Evolutionary conservation across 2,113 vertebrate genomes (phyloP), one percentile per base, ranked within the genome.

Genomic region (Natator depressus): DNA sequence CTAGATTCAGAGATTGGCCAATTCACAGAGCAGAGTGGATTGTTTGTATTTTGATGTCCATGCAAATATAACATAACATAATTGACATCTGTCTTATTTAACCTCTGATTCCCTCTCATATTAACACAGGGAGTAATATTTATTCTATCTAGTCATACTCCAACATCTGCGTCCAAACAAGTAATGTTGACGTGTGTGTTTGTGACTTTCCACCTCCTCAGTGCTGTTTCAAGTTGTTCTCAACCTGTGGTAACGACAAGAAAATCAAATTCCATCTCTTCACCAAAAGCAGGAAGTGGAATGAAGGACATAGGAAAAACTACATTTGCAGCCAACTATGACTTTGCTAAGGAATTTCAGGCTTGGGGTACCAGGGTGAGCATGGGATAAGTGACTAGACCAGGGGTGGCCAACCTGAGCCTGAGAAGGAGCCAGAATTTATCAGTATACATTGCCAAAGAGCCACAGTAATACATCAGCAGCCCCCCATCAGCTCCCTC

Each of bases 321-420:
- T 79, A 49, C 17, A 50, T 51, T 3, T 3, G 9, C 6, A 16
- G 17, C 17, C 12, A 24, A 27, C 6, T 3, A 38, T 47, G 72
- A 47, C 17, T 84, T 83, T 57, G 53, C 27, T 46, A 47, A 76
- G 24, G 20, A 76, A 47, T 6, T 46, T 76, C 24, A 46, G 75
- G 75, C 42, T 27, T 76, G 42, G 5, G 24, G 22, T 76, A 24
- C 38, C 22, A 47, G 42, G 38, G 20, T 47, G 38, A 47, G 75
- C 22, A 46, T 75, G 72, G 53, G 49, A 27, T 0, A 1, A 1
- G 0, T 27, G 19, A 8, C n/a, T 80, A 16, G 38, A 8, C 53
- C 47, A 49, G 47, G 47, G 47, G 42, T 42, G 42, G 42, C 42
- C 42, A 42, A 42, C 42, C 42, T 42, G 42, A 42, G 42, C 42